Conservation (phyloP, 2,797 vertebrate species). For the Poeciliopsis presidionis region DNA sequence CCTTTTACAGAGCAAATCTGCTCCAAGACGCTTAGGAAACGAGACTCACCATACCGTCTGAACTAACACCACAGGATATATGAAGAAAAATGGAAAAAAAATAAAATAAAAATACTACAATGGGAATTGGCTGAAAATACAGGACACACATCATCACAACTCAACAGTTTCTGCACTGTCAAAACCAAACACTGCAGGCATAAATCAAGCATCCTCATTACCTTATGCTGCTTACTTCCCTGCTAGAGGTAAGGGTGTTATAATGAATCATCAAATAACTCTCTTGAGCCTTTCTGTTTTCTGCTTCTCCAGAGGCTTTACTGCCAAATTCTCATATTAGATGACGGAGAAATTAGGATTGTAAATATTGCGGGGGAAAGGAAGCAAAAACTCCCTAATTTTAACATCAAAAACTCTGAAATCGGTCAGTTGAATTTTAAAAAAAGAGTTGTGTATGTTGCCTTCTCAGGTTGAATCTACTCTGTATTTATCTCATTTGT, state of each 20-base stretch:
- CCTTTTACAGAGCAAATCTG: slow-evolving; percentile 2
- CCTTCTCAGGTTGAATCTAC: background rate
- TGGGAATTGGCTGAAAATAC: background rate
- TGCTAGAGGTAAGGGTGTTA: background rate
- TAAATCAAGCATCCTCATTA: background rate
- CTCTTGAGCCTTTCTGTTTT: background rate
- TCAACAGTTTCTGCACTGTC: background rate
- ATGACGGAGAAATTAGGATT: background rate
- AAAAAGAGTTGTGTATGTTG: background rate
- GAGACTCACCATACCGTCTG: background rate
- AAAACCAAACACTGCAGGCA: background rate
- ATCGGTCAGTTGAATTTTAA: background rate
- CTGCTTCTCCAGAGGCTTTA: background rate
- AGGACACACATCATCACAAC: background rate
- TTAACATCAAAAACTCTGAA: background rate
- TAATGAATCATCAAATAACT: background rate
- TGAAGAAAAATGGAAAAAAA: background rate
- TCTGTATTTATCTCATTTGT: background rate
- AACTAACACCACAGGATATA: background rate
- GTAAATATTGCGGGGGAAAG: background rate
- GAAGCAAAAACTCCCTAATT: background rate
- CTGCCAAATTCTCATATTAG: background rate
- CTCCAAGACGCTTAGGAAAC: background rate
- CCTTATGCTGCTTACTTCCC: background rate
- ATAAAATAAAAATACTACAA: background rate